phyloP scores from a whole-genome alignment of 2,797 vertebrate species.

The Taeniopygia guttata region DNA sequence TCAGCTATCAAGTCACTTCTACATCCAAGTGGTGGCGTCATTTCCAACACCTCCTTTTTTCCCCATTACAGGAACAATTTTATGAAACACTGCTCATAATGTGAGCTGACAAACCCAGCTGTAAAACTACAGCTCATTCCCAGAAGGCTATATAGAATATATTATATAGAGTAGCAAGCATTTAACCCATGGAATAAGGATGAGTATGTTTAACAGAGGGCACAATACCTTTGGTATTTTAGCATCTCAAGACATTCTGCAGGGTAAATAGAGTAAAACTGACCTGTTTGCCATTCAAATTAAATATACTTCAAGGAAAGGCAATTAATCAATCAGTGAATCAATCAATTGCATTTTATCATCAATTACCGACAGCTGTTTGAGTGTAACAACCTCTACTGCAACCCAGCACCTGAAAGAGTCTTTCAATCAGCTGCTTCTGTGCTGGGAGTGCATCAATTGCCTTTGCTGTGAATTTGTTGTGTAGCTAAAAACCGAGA shows the following conservation, averaged over 20 bases:
- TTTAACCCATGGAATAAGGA: not conserved
- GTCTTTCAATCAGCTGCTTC: not conserved
- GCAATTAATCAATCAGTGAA: not conserved
- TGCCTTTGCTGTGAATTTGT: not conserved
- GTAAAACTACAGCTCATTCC: not conserved
- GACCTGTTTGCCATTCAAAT: not conserved
- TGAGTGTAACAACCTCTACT: not conserved
- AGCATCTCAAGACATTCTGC: not conserved
- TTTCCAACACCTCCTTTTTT: not conserved
- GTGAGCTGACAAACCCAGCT: not conserved
- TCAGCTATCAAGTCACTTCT: not conserved
- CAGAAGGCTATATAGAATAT: not conserved
- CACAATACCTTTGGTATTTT: not conserved
- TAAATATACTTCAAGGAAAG: not conserved
- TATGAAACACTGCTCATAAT: not conserved
- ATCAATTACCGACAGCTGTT: not conserved
- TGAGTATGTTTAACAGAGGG: not conserved
- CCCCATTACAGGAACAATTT: not conserved
- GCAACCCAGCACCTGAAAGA: not conserved
- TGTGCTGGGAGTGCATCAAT: not conserved
- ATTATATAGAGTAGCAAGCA: not conserved
- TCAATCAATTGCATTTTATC: not conserved
- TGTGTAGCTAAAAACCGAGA: not conserved
- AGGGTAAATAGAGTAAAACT: not conserved
- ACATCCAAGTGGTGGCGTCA: not conserved